Evolutionary conservation across 2,888 invertebrate genomes (phyloP).

Genomic region (Netelia melanura): DNA sequence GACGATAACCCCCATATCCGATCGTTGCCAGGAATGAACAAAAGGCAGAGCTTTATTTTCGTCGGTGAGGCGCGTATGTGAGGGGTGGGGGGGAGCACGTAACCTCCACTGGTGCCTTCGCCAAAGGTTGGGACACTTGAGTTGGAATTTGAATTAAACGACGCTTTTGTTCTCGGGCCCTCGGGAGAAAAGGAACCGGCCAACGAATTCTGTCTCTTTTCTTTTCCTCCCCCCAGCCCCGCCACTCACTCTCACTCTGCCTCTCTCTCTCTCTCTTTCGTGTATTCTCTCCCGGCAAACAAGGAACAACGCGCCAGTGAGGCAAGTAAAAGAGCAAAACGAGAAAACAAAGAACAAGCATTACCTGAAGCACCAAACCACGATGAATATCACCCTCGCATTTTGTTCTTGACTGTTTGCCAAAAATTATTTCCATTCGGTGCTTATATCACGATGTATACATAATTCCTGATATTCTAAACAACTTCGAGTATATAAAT

Average conservation of each 20-base stretch:
- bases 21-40: conserved; percentile 64
- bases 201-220: conserved; percentile 42
- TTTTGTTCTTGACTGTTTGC: conserved; percentile 46
- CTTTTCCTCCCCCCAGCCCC: conserved; percentile 41
- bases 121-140: conserved; percentile 55
- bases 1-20: conserved; percentile 60
- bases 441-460: background rate
- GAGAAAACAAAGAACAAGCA: background rate
- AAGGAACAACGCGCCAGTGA: conserved; percentile 31
- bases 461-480: conserved; percentile 23
- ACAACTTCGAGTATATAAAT: conserved; percentile 32
- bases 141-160: conserved; percentile 67
- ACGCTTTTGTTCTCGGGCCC: conserved; percentile 58
- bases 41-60: conserved; percentile 62
- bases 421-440: conserved; percentile 49
- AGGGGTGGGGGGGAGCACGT: background rate
- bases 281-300: conserved; percentile 46
- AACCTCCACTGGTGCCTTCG: background rate
- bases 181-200: conserved; percentile 41
- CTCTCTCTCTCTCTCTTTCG: conserved; percentile 14
- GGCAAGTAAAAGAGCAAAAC: conserved; percentile 17
- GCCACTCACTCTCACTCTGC: background rate
- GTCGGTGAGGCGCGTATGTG: conserved; percentile 4
- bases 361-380: background rate
- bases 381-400: conserved; percentile 40